Evolutionary conservation across 2,888 invertebrate species (phyloP).

Genomic region (Ormia ochracea): DNA sequence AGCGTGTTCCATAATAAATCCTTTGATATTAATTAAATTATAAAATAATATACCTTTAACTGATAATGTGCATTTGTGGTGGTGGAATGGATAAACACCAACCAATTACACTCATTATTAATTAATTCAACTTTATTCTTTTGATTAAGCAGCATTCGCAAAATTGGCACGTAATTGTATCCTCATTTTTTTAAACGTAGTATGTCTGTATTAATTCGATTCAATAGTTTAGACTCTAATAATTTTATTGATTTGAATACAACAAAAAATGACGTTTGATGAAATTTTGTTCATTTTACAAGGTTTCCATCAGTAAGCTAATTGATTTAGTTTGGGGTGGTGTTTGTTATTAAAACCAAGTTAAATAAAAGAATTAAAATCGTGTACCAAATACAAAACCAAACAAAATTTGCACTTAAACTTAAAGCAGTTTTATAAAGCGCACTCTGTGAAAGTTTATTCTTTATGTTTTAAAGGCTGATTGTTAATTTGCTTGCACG

Average conservation of each 20-base stretch:
- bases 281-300: constrained; percentile 19
- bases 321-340: constrained; percentile 38
- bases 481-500: not conserved
- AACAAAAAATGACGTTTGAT: constrained; percentile 10
- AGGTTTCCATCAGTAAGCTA: constrained; percentile 34
- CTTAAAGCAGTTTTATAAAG: constrained; percentile 41
- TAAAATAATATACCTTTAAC: no score
- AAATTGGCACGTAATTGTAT: no score
- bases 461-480: not conserved
- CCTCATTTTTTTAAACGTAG: not conserved
- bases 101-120: no score
- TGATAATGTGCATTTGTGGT: no score
- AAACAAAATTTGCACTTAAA: constrained; percentile 56
- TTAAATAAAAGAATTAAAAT: constrained; percentile 1
- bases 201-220: constrained; percentile 38
- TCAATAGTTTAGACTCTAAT: constrained; percentile 65
- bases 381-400: constrained; percentile 15
- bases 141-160: no score
- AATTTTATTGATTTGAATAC: constrained; percentile 62
- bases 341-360: not conserved
- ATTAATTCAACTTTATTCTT: no score
- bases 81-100: no score
- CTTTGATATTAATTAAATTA: no score
- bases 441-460: constrained; percentile 14
- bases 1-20: no score